Evolutionary conservation across 2,888 invertebrate species (phyloP).

Genomic region (Sminthurides aquaticus): DNA sequence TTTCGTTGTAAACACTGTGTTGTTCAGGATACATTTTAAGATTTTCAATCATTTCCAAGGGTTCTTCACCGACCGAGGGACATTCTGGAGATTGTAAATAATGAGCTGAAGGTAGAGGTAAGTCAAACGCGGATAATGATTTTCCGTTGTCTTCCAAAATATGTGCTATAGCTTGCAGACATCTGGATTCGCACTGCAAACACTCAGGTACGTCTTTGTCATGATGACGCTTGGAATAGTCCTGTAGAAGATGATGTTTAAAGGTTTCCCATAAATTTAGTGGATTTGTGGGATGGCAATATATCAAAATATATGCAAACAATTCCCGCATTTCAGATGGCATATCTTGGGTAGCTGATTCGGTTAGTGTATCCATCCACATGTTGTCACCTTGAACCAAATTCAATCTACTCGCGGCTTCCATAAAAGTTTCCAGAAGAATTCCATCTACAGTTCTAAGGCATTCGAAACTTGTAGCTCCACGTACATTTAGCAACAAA

Average conservation of each 20-base stretch:
- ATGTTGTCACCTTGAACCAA: constrained; percentile 42
- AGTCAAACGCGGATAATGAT: not conserved
- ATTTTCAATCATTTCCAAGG: too few relatives aligned
- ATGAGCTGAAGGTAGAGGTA: not conserved
- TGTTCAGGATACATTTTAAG: too few relatives aligned
- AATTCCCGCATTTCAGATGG: constrained; percentile 38
- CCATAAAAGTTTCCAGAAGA: constrained; percentile 17
- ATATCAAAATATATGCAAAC: constrained; percentile 35
- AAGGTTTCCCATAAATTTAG: too few relatives aligned
- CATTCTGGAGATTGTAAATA: too few relatives aligned
- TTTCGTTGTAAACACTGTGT: too few relatives aligned
- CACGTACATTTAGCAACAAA: constrained; percentile 43
- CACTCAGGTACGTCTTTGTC: too few relatives aligned
- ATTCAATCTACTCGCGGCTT: constrained; percentile 17
- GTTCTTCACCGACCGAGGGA: too few relatives aligned
- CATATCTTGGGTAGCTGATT: constrained; percentile 42
- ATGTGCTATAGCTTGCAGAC: not conserved
- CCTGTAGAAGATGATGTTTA: too few relatives aligned
- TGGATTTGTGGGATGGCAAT: too few relatives aligned
- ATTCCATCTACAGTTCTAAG: constrained; percentile 35
- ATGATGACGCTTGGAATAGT: too few relatives aligned
- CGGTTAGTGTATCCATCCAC: constrained; percentile 39
- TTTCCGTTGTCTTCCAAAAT: not conserved
- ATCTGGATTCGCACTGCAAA: not conserved
- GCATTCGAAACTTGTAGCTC: constrained; percentile 43